These are phyloP conservation scores for Oscheius sp. DNA, from an alignment of 2,888 invertebrate species.

Conservation along the genomic window DNA sequence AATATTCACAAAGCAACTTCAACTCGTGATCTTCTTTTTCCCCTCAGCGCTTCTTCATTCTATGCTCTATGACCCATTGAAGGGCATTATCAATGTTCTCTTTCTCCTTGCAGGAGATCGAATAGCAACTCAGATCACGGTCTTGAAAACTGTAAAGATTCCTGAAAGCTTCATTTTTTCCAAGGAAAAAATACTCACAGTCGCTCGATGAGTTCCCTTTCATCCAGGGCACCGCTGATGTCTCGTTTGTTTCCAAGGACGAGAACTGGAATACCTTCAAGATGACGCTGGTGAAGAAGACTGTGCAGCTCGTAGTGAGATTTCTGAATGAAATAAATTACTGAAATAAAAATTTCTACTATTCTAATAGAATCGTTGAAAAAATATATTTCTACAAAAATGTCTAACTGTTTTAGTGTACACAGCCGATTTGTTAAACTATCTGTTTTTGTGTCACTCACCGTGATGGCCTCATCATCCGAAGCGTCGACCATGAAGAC, in stretches of 20 bases:
- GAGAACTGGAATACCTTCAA: conserved; percentile 91
- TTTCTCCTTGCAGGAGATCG: conserved; percentile 99
- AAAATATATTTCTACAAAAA: no score
- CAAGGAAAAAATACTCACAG: conserved; percentile 79
- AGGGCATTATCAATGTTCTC: conserved; percentile 83
- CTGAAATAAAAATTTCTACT: no score
- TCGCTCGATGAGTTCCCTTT: conserved; percentile 96
- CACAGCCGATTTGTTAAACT: no score
- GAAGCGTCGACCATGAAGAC: conserved; percentile 99
- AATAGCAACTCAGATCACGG: conserved; percentile 99
- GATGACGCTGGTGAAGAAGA: conserved; percentile 93
- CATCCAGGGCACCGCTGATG: conserved; percentile 93
- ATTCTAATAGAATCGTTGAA: no score
- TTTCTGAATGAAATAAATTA: no score
- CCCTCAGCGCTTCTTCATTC: background rate
- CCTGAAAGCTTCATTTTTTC: conserved; percentile 76
- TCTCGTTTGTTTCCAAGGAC: conserved; percentile 98
- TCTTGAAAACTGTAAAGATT: conserved; percentile 97
- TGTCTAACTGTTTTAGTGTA: no score
- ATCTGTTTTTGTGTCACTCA: no score
- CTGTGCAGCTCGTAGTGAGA: conserved; percentile 97
- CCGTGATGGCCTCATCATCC: conserved; percentile 97
- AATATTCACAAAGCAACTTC: background rate
- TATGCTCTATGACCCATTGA: conserved; percentile 5
- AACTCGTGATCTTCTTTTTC: background rate